phyloP scores from a whole-genome alignment of 2,888 invertebrate species.

The Macroteleia sp. region DNA sequence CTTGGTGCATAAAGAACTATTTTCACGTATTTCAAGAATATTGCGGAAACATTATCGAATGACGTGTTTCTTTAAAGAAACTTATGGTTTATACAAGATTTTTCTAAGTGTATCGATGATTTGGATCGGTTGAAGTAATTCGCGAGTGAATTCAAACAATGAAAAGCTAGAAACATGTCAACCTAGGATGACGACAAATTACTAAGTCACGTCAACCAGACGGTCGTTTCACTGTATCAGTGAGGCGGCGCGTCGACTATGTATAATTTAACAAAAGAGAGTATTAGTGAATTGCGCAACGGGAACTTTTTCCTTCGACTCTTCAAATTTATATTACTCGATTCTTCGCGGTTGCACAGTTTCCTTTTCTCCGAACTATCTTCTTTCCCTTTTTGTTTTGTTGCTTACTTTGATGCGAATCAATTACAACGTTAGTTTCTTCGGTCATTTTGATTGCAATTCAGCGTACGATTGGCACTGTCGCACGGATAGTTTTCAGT shows the following conservation, averaged over 20 bases:
- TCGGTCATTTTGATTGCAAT: neutral
- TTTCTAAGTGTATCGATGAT: no score
- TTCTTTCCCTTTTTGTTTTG: neutral
- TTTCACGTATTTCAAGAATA: no score
- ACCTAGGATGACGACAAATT: constrained; percentile 72
- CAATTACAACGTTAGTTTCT: neutral
- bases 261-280: constrained; percentile 71
- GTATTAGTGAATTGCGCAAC: constrained; percentile 77
- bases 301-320: constrained; percentile 7
- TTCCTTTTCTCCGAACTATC: neutral
- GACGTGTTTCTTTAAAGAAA: no score
- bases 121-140: no score
- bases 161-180: constrained; percentile 69
- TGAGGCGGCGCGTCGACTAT: constrained; percentile 79
- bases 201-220: constrained; percentile 70
- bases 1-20: no score
- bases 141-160: no score
- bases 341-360: constrained; percentile 11
- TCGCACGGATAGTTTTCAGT: neutral
- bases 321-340: constrained; percentile 8
- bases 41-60: no score
- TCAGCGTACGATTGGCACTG: neutral
- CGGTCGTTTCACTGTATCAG: constrained; percentile 82
- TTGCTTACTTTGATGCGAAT: constrained; percentile 32
- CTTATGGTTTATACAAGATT: no score